Evolutionary conservation across 2,113 vertebrate genomes (phyloP), one percentile per base, ranked within the genome.

Genomic region (Sciurus niger): DNA sequence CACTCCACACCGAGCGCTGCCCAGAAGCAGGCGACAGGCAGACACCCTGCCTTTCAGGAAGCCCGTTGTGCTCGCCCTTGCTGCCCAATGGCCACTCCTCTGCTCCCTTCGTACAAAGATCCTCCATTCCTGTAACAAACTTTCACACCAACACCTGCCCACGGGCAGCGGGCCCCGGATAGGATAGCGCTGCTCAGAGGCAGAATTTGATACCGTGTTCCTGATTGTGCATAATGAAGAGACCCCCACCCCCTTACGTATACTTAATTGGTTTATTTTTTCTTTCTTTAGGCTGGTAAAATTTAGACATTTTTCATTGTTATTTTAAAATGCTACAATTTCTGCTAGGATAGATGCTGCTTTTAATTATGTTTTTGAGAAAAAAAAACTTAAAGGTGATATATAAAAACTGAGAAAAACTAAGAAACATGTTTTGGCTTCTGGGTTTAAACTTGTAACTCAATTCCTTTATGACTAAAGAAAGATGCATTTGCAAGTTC

Each of bases 341-440:
- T 96, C 80, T 93, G 93, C 96, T 74, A 93, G 84, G 92, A 94
- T 88, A 90, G 92, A 95, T 98, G 94, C 95, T 97, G 67, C 53
- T 93, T 96, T 95, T 60, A 93, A 89, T 70, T 73, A 55, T 82
- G 48, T 94, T 94, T 51, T 43, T 78, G 89, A 74, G 90, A 80
- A 89, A 96, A 76, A 43, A 58, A 89, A 63, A 25, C 78, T 83
- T 6, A 94, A 95, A 97, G 24, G 88, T 7, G 51, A 95, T 40
- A 95, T 88, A 90, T 94, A 97, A 98, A 98, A 98, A 43, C 79
- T 93, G 83, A 78, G 55, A 93, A 77, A 97, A 98, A 76, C 37
- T 77, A 77, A 93, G 63, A 96, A 94, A 89, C 17, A 20, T 67
- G 10, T 70, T 84, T n/a, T 70, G 58, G 78, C 96, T 97, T 98